A percentile compares a stretch with the other conserved stretches of the same genome.
Evolutionary conservation across 2,888 invertebrate genomes (phyloP).

Genomic region (Agonum fuliginosum): DNA sequence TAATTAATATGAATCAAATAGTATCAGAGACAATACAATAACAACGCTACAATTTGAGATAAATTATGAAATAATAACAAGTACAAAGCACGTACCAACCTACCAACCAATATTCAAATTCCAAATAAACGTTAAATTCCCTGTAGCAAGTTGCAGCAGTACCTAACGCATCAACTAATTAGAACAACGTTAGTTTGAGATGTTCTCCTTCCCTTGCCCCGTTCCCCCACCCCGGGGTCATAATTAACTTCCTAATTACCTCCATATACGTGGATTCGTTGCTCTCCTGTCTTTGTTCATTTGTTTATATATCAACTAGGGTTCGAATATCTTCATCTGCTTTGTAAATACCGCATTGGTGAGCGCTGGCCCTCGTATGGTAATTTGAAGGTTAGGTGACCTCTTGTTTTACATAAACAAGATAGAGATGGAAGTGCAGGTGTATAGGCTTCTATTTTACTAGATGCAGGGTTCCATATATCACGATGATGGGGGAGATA

Average conservation of each 20-base stretch:
- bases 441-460: neutral
- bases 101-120: too few relatives aligned
- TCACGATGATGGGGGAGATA: conserved; percentile 12
- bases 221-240: neutral
- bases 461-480: conserved; percentile 23
- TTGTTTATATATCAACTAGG: conserved; percentile 41
- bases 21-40: too few relatives aligned
- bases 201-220: too few relatives aligned
- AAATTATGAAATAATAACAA: too few relatives aligned
- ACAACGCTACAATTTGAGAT: too few relatives aligned
- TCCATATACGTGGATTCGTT: conserved; percentile 34
- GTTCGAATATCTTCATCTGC: conserved; percentile 40
- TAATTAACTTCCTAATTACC: conserved; percentile 54
- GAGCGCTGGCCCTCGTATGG: conserved; percentile 15
- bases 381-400: conserved; percentile 46
- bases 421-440: conserved; percentile 12
- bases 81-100: too few relatives aligned
- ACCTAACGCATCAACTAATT: too few relatives aligned
- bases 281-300: conserved; percentile 25
- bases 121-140: too few relatives aligned
- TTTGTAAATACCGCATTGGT: conserved; percentile 29
- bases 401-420: conserved; percentile 55
- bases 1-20: too few relatives aligned
- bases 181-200: too few relatives aligned
- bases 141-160: too few relatives aligned